Base-by-base conservation (phyloP, 2,113 vertebrate genomes). In the Catharus bicknelli region DNA sequence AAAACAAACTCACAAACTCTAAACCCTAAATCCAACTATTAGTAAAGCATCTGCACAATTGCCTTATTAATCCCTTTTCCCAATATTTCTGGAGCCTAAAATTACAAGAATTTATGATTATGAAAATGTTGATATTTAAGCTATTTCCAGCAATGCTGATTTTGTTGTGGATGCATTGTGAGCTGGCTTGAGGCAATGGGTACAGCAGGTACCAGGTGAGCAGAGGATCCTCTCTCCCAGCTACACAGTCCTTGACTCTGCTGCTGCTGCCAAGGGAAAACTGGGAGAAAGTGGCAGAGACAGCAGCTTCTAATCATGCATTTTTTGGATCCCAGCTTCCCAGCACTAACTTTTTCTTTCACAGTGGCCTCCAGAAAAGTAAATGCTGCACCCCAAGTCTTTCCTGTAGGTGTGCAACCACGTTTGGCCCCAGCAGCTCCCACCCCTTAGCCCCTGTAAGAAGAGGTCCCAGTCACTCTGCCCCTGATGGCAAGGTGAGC, bases 1-100 rank as follows among this genome's bases (percentile, higher is more conserved):
- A 64, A 86, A 69, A 5, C 76, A 55, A 93, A 38, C 38, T 38
- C 38, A 38, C 38, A 38, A 78, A 19, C 11, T 26, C 58, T 34
- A 76, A 55, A 22, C 4, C 2, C 18, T 63, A 77, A 88, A 45
- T 14, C 7, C 9, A 80, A 8, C 48, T 69, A 26, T 43, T 64
- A 79, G 40, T 45, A 90, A 86, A 90, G 25, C 63, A 78, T 90
- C 53, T 79, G n/a, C n/a, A n/a, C n/a, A n/a, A 72, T 25, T 84
- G 69, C 62, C 85, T 77, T 42, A 85, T 57, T 81, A 88, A 68
- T 69, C 43, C 27, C 54, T 64, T 74, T 88, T 30, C n/a, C 62
- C 48, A 75, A 26, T 87, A 86, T 68, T 85, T 91, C 68, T 86
- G 76, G 58, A 88, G 50, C 85, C 51, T 82, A 93, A 87, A 93